Percentiles rank a stretch among this genome's conserved stretches.
phyloP scores from a whole-genome alignment of 1,140 invertebrate species.

The Drosophila ercepeae region DNA sequence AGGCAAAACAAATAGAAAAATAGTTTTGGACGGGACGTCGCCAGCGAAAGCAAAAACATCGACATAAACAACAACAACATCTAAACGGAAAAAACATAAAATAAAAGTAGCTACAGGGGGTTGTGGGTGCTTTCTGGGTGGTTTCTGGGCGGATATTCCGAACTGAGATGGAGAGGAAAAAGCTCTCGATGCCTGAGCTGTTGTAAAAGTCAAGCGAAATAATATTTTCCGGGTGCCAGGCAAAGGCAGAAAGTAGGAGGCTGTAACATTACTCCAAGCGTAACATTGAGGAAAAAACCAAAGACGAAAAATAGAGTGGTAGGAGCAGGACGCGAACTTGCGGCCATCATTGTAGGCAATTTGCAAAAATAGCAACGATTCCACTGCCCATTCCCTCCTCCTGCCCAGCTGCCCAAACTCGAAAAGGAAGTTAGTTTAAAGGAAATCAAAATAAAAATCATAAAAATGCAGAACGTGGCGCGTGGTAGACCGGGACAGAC shows the following conservation, averaged over 20 bases:
- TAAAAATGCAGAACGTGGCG: conserved; percentile 78
- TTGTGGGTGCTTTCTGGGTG: background rate
- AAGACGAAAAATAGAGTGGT: conserved; percentile 7
- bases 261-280: conserved; percentile 58
- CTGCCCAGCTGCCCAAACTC: background rate
- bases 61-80: conserved; percentile 70
- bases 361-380: conserved; percentile 81
- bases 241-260: conserved; percentile 46
- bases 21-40: conserved; percentile 69
- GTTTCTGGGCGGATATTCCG: background rate
- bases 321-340: conserved; percentile 59
- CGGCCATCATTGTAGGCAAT: conserved; percentile 80
- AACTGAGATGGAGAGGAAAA: background rate
- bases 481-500: conserved; percentile 10
- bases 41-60: conserved; percentile 39
- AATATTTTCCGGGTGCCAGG: conserved; percentile 79
- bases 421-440: conserved; percentile 72
- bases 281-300: conserved; percentile 49
- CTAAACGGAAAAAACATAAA: conserved; percentile 64
- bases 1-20: conserved; percentile 81
- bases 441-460: conserved; percentile 82
- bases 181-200: conserved; percentile 53
- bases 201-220: conserved; percentile 82
- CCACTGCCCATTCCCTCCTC: conserved; percentile 8
- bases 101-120: conserved; percentile 53